Evolutionary conservation across 2,797 vertebrate genomes (phyloP).

Genomic region (Aphelocoma californica): DNA sequence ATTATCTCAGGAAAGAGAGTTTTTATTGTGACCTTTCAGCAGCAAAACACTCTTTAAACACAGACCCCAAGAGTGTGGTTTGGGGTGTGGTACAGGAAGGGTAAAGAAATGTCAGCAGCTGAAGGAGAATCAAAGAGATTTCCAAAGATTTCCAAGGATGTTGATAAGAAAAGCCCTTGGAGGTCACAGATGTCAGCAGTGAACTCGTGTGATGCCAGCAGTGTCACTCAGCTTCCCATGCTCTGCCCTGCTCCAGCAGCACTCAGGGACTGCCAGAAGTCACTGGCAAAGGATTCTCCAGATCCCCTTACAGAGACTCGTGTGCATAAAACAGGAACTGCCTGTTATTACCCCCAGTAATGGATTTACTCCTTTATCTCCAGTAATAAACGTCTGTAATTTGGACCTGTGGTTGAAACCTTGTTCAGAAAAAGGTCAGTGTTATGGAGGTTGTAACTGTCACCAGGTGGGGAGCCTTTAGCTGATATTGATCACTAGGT

Average conservation of each 20-base stretch:
- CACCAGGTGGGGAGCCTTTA: neutral
- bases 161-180: neutral
- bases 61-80: rapidly evolving
- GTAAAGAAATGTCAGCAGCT: neutral
- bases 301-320: neutral
- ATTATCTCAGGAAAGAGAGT: neutral
- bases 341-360: neutral
- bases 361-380: neutral
- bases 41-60: neutral
- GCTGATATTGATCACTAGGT: neutral
- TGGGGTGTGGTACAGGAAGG: neutral
- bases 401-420: neutral
- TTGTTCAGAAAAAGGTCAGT: neutral
- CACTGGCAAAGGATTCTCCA: neutral
- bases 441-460: neutral
- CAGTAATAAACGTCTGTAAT: neutral
- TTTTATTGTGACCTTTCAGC: neutral
- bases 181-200: neutral
- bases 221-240: rapidly evolving
- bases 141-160: neutral
- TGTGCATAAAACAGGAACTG: neutral
- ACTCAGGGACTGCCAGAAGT: neutral
- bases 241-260: neutral
- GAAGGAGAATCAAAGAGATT: neutral
- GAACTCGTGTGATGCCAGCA: neutral